These are phyloP conservation scores for Perccottus glenii DNA, from an alignment of 2,113 vertebrate genomes.

Conservation along the genomic window DNA sequence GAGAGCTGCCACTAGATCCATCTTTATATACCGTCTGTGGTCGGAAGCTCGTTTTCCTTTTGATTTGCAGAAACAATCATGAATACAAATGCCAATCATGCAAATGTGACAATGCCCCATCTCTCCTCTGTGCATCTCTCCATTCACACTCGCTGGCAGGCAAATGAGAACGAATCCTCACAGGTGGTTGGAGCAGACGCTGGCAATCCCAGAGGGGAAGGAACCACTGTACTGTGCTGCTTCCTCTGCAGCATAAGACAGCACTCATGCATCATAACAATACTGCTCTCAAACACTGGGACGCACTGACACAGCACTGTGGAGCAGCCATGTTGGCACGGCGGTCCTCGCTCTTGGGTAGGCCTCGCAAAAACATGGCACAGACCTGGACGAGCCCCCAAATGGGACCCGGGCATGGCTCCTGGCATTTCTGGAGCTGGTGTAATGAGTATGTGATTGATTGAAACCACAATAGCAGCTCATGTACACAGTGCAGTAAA, in stretches of 20 bases:
- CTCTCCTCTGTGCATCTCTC: conserved; percentile 22
- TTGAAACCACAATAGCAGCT: conserved; percentile 78
- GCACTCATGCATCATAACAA: conserved; percentile 45
- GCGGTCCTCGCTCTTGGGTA: conserved; percentile 38
- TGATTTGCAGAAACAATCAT: conserved; percentile 32
- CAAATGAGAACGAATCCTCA: conserved; percentile 46
- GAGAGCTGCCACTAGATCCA: not conserved
- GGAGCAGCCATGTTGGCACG: conserved; percentile 25
- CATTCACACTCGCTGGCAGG: conserved; percentile 36
- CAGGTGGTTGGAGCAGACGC: conserved; percentile 41
- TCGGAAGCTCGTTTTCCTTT: conserved; percentile 16
- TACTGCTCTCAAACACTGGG: conserved; percentile 33
- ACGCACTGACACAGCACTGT: conserved; percentile 50
- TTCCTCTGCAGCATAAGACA: conserved; percentile 37
- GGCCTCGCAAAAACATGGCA: conserved; percentile 46
- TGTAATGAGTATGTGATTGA: conserved; percentile 82
- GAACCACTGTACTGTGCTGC: conserved; percentile 30
- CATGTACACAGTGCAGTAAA: conserved; percentile 66
- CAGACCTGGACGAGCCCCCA: conserved; percentile 30
- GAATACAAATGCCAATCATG: conserved; percentile 34
- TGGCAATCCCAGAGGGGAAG: conserved; percentile 28
- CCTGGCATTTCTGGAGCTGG: conserved; percentile 74
- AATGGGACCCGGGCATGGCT: conserved; percentile 59
- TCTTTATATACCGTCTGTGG: not conserved
- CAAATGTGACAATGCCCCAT: conserved; percentile 33